These are phyloP conservation scores for Siderastrea radians DNA, from an alignment of 92 coral and sea anemone species.

Conservation along the genomic window DNA sequence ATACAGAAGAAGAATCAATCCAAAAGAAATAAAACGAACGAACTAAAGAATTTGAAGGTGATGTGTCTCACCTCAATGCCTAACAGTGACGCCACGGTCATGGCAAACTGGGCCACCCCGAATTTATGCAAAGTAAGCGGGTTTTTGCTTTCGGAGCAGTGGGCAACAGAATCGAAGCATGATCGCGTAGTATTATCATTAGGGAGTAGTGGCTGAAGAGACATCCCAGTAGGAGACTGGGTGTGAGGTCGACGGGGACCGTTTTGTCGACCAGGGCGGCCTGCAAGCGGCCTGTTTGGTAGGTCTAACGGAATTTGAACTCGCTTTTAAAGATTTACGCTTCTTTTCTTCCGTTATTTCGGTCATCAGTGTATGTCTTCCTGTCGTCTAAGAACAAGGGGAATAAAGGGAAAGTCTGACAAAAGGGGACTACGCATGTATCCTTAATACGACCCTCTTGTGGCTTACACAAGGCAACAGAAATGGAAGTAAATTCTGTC, in stretches of 20 bases:
- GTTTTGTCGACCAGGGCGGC: constrained; percentile 42
- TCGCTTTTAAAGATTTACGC: constrained; percentile 83
- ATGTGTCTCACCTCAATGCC: constrained; percentile 65
- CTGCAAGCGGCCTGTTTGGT: constrained; percentile 59
- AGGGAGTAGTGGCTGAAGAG: not conserved
- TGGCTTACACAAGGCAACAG: no score
- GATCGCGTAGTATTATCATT: not conserved
- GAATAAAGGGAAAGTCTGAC: no score
- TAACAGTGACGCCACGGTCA: constrained; percentile 59
- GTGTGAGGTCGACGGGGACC: constrained; percentile 11
- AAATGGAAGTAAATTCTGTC: no score
- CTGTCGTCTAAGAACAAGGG: constrained; percentile 50
- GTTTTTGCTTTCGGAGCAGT: constrained; percentile 71
- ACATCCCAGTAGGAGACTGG: constrained; percentile 4
- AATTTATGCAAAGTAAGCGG: not conserved
- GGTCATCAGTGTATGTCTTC: constrained; percentile 75
- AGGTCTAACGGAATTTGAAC: constrained; percentile 47
- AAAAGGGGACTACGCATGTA: no score
- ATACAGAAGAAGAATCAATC: no score
- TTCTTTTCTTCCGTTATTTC: constrained; percentile 85
- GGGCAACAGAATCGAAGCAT: constrained; percentile 50
- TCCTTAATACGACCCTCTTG: no score
- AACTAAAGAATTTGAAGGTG: no score
- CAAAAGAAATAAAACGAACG: no score
- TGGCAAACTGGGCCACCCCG: not conserved